phyloP scores from a whole-genome alignment of 2,888 invertebrate genomes.

The Cepaea hortensis region DNA sequence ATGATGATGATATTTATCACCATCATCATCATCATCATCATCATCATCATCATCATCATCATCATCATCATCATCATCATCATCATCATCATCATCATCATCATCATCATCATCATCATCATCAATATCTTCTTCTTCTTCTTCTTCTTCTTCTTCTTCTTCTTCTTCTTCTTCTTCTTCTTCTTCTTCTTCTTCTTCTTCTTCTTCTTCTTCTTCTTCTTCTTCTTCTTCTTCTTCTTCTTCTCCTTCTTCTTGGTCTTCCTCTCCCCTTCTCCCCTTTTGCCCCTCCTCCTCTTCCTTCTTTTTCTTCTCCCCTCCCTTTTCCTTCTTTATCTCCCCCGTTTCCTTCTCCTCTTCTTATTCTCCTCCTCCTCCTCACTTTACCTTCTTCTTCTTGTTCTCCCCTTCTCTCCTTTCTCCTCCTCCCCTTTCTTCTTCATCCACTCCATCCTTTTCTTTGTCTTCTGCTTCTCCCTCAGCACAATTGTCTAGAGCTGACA shows the following conservation, averaged over 20 bases:
- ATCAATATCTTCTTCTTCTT: neutral
- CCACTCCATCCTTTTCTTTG: neutral
- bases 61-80: neutral
- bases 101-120: neutral
- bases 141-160: neutral
- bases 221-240: slow-evolving; percentile 61
- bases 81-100: neutral
- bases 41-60: neutral
- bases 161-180: neutral
- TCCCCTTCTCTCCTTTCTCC: neutral
- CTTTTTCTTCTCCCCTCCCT: neutral
- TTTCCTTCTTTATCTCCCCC: neutral
- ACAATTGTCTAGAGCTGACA: too few relatives aligned
- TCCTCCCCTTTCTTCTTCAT: neutral
- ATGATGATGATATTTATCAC: neutral
- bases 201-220: neutral
- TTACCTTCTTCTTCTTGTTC: neutral
- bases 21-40: neutral
- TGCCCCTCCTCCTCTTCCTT: slow-evolving; percentile 51
- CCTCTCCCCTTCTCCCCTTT: slow-evolving; percentile 55
- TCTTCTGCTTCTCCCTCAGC: neutral
- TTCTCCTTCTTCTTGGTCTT: neutral
- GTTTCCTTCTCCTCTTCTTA: neutral
- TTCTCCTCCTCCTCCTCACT: neutral
- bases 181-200: neutral